Evolutionary conservation across 2,113 vertebrate genomes (phyloP).

Genomic region (Neomonachus schauinslandi): DNA sequence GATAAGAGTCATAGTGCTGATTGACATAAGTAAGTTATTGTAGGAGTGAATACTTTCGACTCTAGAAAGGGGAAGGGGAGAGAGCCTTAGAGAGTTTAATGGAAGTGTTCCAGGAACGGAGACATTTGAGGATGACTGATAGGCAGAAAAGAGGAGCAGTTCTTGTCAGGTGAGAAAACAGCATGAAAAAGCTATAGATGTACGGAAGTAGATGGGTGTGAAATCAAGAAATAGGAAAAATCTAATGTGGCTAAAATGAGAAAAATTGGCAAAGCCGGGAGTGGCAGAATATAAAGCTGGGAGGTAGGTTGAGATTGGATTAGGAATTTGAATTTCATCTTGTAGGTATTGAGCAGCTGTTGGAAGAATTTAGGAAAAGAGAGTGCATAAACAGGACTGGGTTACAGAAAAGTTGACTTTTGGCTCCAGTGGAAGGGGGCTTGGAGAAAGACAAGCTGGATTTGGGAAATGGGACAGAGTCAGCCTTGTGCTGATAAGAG

Average conservation of each 20-base stretch:
- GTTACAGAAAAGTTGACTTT: background rate
- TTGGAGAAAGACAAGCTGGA: background rate
- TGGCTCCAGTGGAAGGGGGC: background rate
- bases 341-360: background rate
- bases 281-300: slow-evolving; percentile 6
- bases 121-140: background rate
- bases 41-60: background rate
- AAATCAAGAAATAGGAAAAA: background rate
- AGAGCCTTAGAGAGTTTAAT: background rate
- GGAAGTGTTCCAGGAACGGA: slow-evolving; percentile 14
- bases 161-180: background rate
- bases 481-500: background rate
- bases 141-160: background rate
- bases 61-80: background rate
- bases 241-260: background rate
- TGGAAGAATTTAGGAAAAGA: background rate
- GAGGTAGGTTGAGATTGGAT: background rate
- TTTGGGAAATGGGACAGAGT: background rate
- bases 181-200: background rate
- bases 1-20: slow-evolving; percentile 20
- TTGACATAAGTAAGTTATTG: background rate
- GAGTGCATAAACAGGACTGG: background rate
- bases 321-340: slow-evolving; percentile 28
- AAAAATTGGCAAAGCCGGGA: background rate
- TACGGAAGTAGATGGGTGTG: background rate